Evolutionary conservation across 1,140 invertebrate species (phyloP), one percentile per base, ranked within the genome.

Genomic region (Megalonaias nervosa): DNA sequence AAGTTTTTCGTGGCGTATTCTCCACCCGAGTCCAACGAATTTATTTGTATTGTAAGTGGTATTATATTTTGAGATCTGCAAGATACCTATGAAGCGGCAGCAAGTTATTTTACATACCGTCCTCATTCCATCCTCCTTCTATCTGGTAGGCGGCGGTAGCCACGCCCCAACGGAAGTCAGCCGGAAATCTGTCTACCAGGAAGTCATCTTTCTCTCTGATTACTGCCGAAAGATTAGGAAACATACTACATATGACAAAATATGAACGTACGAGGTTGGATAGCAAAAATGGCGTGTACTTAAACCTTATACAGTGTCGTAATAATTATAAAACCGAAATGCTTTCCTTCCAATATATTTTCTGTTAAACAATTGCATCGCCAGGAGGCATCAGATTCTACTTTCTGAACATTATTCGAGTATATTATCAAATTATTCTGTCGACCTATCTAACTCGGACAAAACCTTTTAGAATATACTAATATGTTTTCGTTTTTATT

Each of bases 91-190:
- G 26, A 0, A 69, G 19, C 6, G 59, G 16, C 14, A 23, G 61
- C 14, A 61, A 62, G 23, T 55, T 0, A 23, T 57, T n/a, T 23
- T 72, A 57, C 78, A 23, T 78, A 91, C 91, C 91, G 73, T 90
- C 89, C 67, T 70, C 84, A 68, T 89, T 87, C 86, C 84, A 90
- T 23, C 77, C 86, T 62, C 91, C 91, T 84, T 92, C 91, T 55
- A 91, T 85, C 81, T 92, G 91, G 79, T 90, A 92, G 12, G 91
- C 82, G 0, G 91, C 83, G 9, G 90, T 91, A 9, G 91, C 91
- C 13, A 84, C 81, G 13, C 90, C 89, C 89, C 90, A 91, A 2
- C 82, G 75, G 75, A 92, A 92, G 15, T 81, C 79, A 16, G 73
- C 60, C 55, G 90, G 90, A 75, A 92, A 91, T 5, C 31, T 76